A percentile compares a stretch with the other conserved stretches of the same genome.
Conservation (phyloP, 2,797 vertebrate species). For the Eulemur albifrons region DNA sequence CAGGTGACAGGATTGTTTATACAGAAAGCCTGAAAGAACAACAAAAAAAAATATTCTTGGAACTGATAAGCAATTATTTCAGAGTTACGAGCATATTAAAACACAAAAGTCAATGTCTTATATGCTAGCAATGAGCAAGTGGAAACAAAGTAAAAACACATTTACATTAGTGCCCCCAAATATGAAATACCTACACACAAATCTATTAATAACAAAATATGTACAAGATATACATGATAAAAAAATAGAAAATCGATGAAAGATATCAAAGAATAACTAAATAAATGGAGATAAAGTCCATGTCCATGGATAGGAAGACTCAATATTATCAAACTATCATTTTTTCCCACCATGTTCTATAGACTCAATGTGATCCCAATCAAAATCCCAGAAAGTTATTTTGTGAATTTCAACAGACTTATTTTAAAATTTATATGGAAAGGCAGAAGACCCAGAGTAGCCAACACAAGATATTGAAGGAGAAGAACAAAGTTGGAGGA, state of each 20-base stretch:
- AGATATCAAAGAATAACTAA: neutral
- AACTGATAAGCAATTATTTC: neutral
- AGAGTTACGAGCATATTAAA: neutral
- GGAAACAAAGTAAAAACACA: neutral
- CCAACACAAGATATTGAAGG: neutral
- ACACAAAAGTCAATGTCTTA: neutral
- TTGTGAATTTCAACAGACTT: neutral
- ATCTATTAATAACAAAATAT: neutral
- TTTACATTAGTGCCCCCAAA: neutral
- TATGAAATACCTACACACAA: neutral
- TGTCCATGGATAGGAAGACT: neutral
- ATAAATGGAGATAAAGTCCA: neutral
- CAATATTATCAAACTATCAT: neutral
- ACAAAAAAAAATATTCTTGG: neutral
- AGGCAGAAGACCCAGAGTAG: neutral
- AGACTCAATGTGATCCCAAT: neutral
- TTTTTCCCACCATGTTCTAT: neutral
- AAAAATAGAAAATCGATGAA: neutral
- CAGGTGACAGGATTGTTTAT: neutral
- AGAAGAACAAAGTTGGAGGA: neutral
- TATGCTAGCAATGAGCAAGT: neutral
- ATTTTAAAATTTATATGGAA: neutral
- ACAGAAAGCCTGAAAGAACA: neutral
- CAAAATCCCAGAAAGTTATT: neutral
- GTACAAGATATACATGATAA: neutral